Conservation (phyloP, 2,888 invertebrate genomes). For the Meta bourneti region DNA sequence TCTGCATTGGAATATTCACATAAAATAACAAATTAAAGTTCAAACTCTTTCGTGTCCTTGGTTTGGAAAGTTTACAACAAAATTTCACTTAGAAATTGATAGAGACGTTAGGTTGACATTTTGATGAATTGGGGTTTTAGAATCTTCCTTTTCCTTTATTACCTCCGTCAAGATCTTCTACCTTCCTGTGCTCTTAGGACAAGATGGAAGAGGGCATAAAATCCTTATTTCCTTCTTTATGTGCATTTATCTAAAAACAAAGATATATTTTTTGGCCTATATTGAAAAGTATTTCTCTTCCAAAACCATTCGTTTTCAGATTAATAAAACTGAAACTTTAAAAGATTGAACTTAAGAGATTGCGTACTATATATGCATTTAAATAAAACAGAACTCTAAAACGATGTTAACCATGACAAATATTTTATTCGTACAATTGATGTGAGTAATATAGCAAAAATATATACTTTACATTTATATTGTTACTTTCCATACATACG, state of each 20-base stretch:
- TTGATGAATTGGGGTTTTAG: constrained; percentile 50
- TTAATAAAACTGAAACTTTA: not conserved
- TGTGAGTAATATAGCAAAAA: not conserved
- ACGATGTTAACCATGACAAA: not conserved
- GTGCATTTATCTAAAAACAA: constrained; percentile 13
- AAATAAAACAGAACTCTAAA: not conserved
- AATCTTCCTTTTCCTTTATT: constrained; percentile 23
- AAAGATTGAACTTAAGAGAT: not conserved
- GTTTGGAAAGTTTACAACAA: constrained; percentile 19
- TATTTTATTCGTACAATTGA: not conserved
- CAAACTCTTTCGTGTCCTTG: not conserved
- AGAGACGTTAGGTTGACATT: constrained; percentile 55
- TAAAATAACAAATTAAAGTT: not conserved
- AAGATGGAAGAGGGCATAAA: constrained; percentile 44
- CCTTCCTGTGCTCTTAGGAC: constrained; percentile 11
- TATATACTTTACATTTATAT: no score
- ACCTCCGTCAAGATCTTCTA: constrained; percentile 8
- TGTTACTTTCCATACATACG: no score
- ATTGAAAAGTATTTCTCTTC: not conserved
- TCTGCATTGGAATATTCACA: not conserved
- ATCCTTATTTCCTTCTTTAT: constrained; percentile 9
- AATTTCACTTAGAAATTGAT: constrained; percentile 58
- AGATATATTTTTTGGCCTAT: constrained; percentile 8
- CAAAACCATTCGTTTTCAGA: not conserved
- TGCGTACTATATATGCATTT: not conserved